Evolutionary conservation across 2,888 invertebrate genomes (phyloP).

Genomic region (Phorcus lineatus): DNA sequence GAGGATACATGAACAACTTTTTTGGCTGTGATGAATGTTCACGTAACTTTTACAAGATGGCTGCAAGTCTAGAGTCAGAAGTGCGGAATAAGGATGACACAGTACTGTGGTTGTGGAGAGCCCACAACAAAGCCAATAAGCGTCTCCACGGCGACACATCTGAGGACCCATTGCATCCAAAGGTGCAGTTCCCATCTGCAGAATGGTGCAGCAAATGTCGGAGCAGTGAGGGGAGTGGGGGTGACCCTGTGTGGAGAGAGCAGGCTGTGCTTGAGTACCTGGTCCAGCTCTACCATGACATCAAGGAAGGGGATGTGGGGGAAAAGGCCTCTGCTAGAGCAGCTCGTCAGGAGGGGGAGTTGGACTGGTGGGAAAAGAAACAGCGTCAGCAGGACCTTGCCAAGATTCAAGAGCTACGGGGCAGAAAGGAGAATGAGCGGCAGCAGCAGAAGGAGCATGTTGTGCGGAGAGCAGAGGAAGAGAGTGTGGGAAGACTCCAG

Average conservation of each 20-base stretch:
- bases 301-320: conserved; percentile 39
- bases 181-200: conserved; percentile 89
- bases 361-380: conserved; percentile 68
- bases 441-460: neutral
- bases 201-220: conserved; percentile 80
- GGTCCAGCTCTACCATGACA: conserved; percentile 56
- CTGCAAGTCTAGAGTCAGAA: conserved; percentile 82
- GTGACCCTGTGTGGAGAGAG: conserved; percentile 45
- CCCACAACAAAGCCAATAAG: conserved; percentile 92
- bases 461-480: neutral
- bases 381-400: conserved; percentile 59
- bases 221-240: neutral
- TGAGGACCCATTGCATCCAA: conserved; percentile 93
- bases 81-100: conserved; percentile 84
- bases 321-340: neutral
- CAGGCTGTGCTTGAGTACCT: conserved; percentile 57
- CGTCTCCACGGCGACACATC: conserved; percentile 88
- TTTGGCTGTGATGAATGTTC: conserved; percentile 95
- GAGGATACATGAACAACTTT: conserved; percentile 87
- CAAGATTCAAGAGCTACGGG: conserved; percentile 48
- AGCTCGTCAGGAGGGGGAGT: conserved; percentile 24
- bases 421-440: conserved; percentile 41
- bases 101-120: conserved; percentile 94
- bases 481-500: neutral
- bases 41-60: conserved; percentile 92